Base-by-base conservation (phyloP, 2,888 invertebrate genomes). In the Leptinotarsa haldemani region DNA sequence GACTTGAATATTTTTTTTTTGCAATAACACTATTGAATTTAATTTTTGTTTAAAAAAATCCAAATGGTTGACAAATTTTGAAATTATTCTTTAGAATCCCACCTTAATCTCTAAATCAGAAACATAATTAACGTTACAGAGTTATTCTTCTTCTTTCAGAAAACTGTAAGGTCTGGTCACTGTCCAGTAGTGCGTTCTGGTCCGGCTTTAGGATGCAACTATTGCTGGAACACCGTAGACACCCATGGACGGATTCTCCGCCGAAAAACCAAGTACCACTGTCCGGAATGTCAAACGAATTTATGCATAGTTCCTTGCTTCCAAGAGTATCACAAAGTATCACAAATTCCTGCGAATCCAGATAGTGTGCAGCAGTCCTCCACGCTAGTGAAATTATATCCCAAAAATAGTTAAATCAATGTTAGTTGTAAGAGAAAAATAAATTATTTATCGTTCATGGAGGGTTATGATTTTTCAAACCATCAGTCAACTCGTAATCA, bases 171-270 rank as follows among this genome's bases (percentile, higher is more conserved):
- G 73, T 93, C 94, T 65, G 94, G 94, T 83, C 95, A 96, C 87
- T 95, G 95, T 84, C 96, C 95, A 12, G 94, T 94, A 13, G 92
- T 94, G 67, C 89, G 96, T 70, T 92, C 93, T 12, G 96, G 96
- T 0, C 95, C 96, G 5, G 95, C 95, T 3, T 88, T 96, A 77
- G 94, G 95, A 80, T 96, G 96, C 88, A 95, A 95, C 88, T 95
- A 93, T 86, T 96, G 96, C 88, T 96, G 96, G 96, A 96, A 96
- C 86, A 95, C 95, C 0, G 94, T 95, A 64, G 95, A 96, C 86
- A 92, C 91, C 64, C 93, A 94, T 87, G 95, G 95, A 52, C 89
- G 95, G 78, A 95, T 95, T 82, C 89, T 95, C 68, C 90, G 96
- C 64, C 90, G 95, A 74, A 96, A 96, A 88, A 96, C 96, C 1